These are phyloP conservation scores for Gastrophryne carolinensis DNA, from an alignment of 2,797 vertebrate genomes.

Conservation along the genomic window DNA sequence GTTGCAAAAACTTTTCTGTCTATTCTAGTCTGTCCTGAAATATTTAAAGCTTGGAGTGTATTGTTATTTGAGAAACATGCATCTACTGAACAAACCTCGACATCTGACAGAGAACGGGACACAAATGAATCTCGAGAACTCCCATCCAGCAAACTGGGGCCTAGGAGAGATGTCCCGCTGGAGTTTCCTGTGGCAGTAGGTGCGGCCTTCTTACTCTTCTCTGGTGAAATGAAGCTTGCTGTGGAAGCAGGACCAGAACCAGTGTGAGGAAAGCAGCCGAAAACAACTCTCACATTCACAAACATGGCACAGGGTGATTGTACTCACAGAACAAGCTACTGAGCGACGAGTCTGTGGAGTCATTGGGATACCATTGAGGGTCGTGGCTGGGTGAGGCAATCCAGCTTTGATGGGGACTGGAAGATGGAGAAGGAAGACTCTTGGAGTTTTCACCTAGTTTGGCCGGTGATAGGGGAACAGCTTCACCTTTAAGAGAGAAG, in stretches of 20 bases:
- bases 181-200: slow-evolving; percentile 76
- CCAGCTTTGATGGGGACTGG: slow-evolving; percentile 91
- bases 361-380: slow-evolving; percentile 97
- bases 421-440: slow-evolving; percentile 85
- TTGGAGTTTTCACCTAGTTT: slow-evolving; percentile 91
- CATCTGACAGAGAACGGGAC: slow-evolving; percentile 89
- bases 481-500: slow-evolving; percentile 83
- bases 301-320: not conserved
- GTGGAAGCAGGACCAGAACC: slow-evolving; percentile 26
- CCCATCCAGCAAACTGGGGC: slow-evolving; percentile 92
- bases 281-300: not conserved
- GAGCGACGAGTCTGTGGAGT: slow-evolving; percentile 91
- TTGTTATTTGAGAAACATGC: too few species aligned
- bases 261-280: not conserved
- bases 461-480: slow-evolving; percentile 85
- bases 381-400: slow-evolving; percentile 96
- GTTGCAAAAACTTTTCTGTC: too few species aligned
- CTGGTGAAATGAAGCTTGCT: slow-evolving; percentile 97
- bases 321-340: slow-evolving; percentile 93
- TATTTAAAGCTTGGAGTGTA: too few species aligned
- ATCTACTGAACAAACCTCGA: slow-evolving; percentile 75
- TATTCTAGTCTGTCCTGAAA: too few species aligned
- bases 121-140: slow-evolving; percentile 97
- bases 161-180: slow-evolving; percentile 88
- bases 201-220: slow-evolving; percentile 86